A percentile compares a stretch with the other conserved stretches of the same genome.
These are phyloP conservation scores for Verasper variegatus DNA, from an alignment of 2,113 vertebrate genomes.

Conservation along the genomic window DNA sequence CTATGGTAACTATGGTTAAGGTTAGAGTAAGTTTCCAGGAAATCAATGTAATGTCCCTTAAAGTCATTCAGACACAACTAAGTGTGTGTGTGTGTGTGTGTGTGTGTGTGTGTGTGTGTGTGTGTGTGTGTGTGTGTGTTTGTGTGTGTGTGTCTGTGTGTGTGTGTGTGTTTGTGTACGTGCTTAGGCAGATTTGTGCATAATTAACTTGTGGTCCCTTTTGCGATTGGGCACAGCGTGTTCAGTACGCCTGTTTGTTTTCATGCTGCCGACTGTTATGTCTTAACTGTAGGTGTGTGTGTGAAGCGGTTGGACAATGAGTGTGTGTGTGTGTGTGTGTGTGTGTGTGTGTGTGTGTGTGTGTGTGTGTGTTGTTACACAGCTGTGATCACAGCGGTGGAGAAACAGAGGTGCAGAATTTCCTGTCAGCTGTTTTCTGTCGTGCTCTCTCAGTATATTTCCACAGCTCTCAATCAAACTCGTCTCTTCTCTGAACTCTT, in stretches of 20 bases:
- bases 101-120: not conserved
- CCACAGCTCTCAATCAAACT: conserved; percentile 1
- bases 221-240: conserved; percentile 23
- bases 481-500: not conserved
- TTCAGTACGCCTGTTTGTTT: conserved; percentile 50
- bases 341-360: conserved; percentile 35
- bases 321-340: not conserved
- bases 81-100: not conserved
- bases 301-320: conserved; percentile 44
- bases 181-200: not conserved
- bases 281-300: conserved; percentile 52
- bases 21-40: no score
- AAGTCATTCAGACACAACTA: not conserved
- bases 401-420: conserved; percentile 46
- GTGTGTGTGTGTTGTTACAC: conserved; percentile 42
- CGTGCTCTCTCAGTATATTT: conserved; percentile 25
- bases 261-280: conserved; percentile 28
- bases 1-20: no score
- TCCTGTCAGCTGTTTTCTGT: conserved; percentile 73
- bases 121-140: not conserved
- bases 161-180: not conserved
- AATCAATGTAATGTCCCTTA: no score
- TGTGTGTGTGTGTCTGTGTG: not conserved
- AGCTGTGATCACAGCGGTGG: conserved; percentile 54
- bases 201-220: conserved; percentile 19